phyloP scores from a whole-genome alignment of 2,888 invertebrate species.

The Mimachlamys varia region DNA sequence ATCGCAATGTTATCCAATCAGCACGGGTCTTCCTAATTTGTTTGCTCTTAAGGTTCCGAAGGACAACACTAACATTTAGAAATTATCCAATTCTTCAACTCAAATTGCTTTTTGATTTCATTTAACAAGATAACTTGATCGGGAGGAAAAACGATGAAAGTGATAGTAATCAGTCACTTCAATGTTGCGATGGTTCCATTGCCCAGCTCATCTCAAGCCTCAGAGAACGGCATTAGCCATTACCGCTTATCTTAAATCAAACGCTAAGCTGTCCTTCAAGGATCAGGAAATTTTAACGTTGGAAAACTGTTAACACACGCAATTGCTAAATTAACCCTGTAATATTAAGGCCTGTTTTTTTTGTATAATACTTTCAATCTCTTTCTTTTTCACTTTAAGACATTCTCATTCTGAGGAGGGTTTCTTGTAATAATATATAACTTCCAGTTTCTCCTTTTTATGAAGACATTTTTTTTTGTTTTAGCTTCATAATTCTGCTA shows the following conservation, averaged over 20 bases:
- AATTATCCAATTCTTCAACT: constrained; percentile 20
- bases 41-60: not conserved
- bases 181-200: not conserved
- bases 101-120: constrained; percentile 34
- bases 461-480: no score
- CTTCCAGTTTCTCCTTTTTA: no score
- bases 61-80: not conserved
- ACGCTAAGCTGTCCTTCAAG: not conserved
- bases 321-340: not conserved
- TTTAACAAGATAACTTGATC: constrained; percentile 16
- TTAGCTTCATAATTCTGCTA: no score
- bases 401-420: not conserved
- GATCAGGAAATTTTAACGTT: not conserved
- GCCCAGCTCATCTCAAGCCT: not conserved
- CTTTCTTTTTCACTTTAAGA: not conserved
- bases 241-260: not conserved
- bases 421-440: no score
- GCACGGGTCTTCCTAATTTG: not conserved
- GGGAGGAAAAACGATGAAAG: not conserved
- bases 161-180: not conserved
- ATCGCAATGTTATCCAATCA: not conserved
- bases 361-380: no score
- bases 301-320: not conserved
- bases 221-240: not conserved
- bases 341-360: not conserved